A percentile compares a stretch with the other conserved stretches of the same genome.
These are phyloP conservation scores for Thaumatotibia leucotreta DNA, from an alignment of 1,140 invertebrate genomes.

Conservation along the genomic window DNA sequence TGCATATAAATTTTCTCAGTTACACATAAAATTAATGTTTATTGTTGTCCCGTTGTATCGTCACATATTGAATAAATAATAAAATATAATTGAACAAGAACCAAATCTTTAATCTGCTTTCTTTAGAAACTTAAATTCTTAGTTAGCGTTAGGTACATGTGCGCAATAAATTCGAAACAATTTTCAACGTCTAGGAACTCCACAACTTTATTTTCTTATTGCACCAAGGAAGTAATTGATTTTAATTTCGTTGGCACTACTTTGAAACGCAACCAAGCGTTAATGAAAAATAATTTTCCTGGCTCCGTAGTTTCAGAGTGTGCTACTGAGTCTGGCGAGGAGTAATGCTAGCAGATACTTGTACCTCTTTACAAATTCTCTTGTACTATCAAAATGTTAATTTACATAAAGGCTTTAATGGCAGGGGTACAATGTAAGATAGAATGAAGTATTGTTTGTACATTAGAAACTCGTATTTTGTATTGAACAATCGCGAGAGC, in stretches of 20 bases:
- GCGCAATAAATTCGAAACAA: slow-evolving; percentile 19
- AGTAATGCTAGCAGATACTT: slow-evolving; percentile 29
- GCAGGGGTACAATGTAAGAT: too few species aligned
- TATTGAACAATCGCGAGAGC: too few species aligned
- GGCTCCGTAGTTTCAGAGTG: slow-evolving; percentile 52
- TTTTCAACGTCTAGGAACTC: slow-evolving; percentile 33
- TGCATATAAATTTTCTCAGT: slow-evolving; percentile 28
- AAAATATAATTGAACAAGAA: too few species aligned
- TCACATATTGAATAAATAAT: too few species aligned
- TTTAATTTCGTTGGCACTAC: slow-evolving; percentile 60
- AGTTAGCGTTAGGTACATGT: slow-evolving; percentile 18
- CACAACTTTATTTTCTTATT: slow-evolving; percentile 48
- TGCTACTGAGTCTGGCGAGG: neutral
- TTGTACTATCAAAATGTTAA: slow-evolving; percentile 26
- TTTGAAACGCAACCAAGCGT: slow-evolving; percentile 54
- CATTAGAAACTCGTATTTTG: too few species aligned
- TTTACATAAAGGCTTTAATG: too few species aligned
- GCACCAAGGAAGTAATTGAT: slow-evolving; percentile 61
- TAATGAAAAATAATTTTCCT: slow-evolving; percentile 71
- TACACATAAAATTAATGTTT: too few species aligned
- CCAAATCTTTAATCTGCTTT: too few species aligned
- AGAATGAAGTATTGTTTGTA: too few species aligned
- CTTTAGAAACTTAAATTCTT: too few species aligned
- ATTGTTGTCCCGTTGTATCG: too few species aligned
- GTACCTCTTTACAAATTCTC: slow-evolving; percentile 42